These are phyloP conservation scores for Cotesia typhae DNA, from an alignment of 1,140 invertebrate genomes.

Conservation along the genomic window DNA sequence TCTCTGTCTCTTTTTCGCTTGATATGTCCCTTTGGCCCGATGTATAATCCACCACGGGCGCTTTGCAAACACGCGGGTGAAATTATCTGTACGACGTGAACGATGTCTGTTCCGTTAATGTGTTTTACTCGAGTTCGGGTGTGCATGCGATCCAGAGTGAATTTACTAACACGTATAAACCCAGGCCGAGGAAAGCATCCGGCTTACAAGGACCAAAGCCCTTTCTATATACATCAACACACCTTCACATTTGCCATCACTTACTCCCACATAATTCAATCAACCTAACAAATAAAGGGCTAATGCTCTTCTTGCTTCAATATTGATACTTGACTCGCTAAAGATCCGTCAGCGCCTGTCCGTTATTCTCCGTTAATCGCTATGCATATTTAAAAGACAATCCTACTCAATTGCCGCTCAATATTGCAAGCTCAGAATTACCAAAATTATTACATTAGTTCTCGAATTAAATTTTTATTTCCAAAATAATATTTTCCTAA, in stretches of 20 bases:
- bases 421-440: no score
- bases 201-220: constrained; percentile 6
- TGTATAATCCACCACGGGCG: constrained; percentile 12
- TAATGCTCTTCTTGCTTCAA: background rate
- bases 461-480: no score
- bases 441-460: no score
- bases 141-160: background rate
- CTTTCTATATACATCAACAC: background rate
- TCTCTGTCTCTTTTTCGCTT: background rate
- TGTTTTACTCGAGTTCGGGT: background rate
- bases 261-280: background rate
- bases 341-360: background rate
- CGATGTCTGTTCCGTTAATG: no score
- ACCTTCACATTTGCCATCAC: no score
- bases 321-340: no score
- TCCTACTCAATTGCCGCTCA: no score
- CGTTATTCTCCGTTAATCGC: background rate
- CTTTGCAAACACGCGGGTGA: constrained; percentile 24
- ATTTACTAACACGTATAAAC: constrained; percentile 10
- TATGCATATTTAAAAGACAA: no score
- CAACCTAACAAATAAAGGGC: constrained; percentile 1
- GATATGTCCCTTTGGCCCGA: constrained; percentile 8
- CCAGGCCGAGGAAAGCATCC: background rate
- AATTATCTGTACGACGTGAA: no score
- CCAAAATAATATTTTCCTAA: no score